Conservation (phyloP, 2,797 vertebrate genomes). For the Rhinophrynus dorsalis region DNA sequence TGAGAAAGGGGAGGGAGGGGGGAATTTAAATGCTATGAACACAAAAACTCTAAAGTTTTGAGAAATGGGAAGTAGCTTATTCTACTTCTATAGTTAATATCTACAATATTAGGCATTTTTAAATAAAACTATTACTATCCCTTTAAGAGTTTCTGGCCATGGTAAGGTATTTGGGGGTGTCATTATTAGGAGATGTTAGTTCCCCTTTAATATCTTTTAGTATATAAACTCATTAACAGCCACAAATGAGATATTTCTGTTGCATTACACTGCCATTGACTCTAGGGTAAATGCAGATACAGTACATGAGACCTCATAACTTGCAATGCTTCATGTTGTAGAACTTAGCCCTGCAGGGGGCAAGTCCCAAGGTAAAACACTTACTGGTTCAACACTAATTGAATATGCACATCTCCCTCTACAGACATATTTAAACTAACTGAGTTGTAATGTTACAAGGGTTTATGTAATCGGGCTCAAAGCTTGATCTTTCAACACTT, state of each 20-base stretch:
- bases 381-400: constrained; percentile 35
- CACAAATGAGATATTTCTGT: not conserved
- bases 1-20: no score
- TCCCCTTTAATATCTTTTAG: no score
- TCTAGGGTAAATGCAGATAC: constrained; percentile 25
- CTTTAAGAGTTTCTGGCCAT: no score
- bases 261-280: constrained; percentile 22
- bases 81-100: no score
- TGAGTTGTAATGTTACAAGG: not conserved
- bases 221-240: no score
- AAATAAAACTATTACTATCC: no score
- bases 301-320: constrained; percentile 26
- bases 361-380: constrained; percentile 36
- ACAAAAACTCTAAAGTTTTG: no score
- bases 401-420: constrained; percentile 9
- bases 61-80: no score
- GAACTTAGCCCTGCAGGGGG: constrained; percentile 33
- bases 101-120: no score
- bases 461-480: constrained; percentile 26
- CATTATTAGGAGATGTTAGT: no score
- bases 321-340: constrained; percentile 41
- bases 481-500: constrained; percentile 33
- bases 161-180: no score
- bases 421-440: not conserved
- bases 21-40: no score